phyloP scores from a whole-genome alignment of 2,888 invertebrate species.

The Tolmerus cingulatus region DNA sequence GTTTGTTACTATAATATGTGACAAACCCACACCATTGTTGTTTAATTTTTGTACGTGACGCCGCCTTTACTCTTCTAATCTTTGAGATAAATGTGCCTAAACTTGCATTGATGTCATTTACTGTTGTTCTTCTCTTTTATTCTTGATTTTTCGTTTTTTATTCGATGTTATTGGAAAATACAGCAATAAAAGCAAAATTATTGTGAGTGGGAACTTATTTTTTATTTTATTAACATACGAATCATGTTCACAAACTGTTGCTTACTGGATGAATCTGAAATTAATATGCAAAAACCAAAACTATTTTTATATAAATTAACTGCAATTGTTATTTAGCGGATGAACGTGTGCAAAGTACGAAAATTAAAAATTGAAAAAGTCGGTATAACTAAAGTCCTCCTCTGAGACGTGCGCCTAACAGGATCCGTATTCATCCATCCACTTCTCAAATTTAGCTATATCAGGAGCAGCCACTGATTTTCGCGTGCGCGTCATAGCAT shows the following conservation, averaged over 20 bases:
- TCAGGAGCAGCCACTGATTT: too few relatives aligned
- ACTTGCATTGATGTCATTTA: conserved; percentile 30
- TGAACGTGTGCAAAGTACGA: too few relatives aligned
- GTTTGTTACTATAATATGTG: not conserved
- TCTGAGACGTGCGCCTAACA: too few relatives aligned
- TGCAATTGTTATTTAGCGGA: too few relatives aligned
- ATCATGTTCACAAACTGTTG: not conserved
- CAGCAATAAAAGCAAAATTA: conserved; percentile 23
- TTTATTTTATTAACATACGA: not conserved
- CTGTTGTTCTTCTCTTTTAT: not conserved
- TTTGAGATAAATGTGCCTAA: conserved; percentile 36
- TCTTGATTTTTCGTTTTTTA: conserved; percentile 8
- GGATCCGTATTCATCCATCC: too few relatives aligned
- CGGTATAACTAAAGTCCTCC: too few relatives aligned
- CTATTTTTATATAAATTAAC: too few relatives aligned
- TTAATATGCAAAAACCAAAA: not conserved
- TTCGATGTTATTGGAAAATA: conserved; percentile 13
- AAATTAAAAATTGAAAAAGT: too few relatives aligned
- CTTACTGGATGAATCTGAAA: not conserved
- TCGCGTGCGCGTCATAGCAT: too few relatives aligned
- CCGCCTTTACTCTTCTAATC: conserved; percentile 1
- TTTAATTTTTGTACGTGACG: conserved; percentile 7
- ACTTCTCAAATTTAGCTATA: too few relatives aligned
- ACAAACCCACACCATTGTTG: not conserved
- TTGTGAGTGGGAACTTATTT: conserved; percentile 23